Conservation (phyloP, 2,888 invertebrate species). For the Scaptomyza reducta region DNA sequence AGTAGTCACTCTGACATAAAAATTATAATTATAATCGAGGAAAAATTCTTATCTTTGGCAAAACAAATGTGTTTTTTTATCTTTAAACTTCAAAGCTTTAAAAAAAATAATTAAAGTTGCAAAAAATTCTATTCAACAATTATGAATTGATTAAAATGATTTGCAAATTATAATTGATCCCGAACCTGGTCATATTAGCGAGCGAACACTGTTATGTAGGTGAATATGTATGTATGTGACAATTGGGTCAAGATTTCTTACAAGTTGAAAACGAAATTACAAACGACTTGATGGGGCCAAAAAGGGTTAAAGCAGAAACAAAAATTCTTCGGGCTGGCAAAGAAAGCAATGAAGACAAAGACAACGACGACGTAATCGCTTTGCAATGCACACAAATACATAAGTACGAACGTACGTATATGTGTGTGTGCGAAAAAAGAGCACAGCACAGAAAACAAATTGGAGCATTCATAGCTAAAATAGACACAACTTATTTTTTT, state of each 20-base stretch:
- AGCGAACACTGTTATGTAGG: neutral
- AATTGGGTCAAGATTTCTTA: conserved; percentile 72
- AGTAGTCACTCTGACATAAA: neutral
- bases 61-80: neutral
- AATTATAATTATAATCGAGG: neutral
- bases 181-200: neutral
- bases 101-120: neutral
- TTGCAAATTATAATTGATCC: neutral
- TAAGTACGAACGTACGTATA: conserved; percentile 2
- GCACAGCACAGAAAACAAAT: conserved; percentile 39
- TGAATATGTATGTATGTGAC: conserved; percentile 4
- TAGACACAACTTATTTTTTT: conserved; percentile 22
- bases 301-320: conserved; percentile 63
- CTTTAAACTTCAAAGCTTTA: neutral
- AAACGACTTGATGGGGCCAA: conserved; percentile 37
- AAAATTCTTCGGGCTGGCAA: conserved; percentile 40
- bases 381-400: conserved; percentile 64
- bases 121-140: neutral
- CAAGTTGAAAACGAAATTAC: conserved; percentile 32
- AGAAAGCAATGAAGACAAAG: conserved; percentile 51
- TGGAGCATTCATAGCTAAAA: conserved; percentile 59
- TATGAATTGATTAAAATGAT: too few species aligned
- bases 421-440: conserved; percentile 30
- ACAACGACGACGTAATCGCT: conserved; percentile 74
- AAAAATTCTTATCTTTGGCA: neutral